phyloP scores from a whole-genome alignment of 2,888 invertebrate species.

The Luperina testacea region DNA sequence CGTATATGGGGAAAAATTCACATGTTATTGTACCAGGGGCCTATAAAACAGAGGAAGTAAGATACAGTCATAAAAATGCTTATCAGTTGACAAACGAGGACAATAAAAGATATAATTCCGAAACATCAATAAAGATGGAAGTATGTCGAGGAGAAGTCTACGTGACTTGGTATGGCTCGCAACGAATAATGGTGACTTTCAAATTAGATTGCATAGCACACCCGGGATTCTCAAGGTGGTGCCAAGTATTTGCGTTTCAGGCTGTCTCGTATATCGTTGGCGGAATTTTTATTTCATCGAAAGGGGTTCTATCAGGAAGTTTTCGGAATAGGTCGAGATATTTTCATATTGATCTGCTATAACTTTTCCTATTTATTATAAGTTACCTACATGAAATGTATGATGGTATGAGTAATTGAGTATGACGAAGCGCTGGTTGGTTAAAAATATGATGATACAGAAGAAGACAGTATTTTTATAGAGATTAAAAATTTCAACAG shows the following conservation, averaged over 20 bases:
- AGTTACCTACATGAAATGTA: slow-evolving; percentile 14
- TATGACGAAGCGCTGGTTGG: neutral
- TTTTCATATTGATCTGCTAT: slow-evolving; percentile 42
- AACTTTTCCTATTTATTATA: slow-evolving; percentile 35
- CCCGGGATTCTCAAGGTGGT: slow-evolving; percentile 69
- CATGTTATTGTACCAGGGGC: slow-evolving; percentile 39
- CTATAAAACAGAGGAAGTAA: slow-evolving; percentile 61
- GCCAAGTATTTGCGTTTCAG: slow-evolving; percentile 73
- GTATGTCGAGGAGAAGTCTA: slow-evolving; percentile 72
- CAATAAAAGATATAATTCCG: slow-evolving; percentile 70
- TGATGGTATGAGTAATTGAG: neutral
- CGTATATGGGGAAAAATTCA: slow-evolving; percentile 22
- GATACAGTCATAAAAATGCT: slow-evolving; percentile 61
- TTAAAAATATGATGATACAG: neutral
- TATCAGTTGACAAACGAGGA: slow-evolving; percentile 66
- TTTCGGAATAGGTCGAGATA: slow-evolving; percentile 46
- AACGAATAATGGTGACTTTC: slow-evolving; percentile 76
- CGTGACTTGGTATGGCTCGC: slow-evolving; percentile 75
- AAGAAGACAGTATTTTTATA: neutral
- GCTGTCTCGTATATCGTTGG: slow-evolving; percentile 69
- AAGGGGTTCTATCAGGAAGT: slow-evolving; percentile 49
- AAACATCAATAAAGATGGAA: slow-evolving; percentile 74
- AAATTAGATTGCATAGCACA: slow-evolving; percentile 77
- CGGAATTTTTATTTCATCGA: slow-evolving; percentile 57
- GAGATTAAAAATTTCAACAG: neutral